Evolutionary conservation across 2,888 invertebrate species (phyloP), one percentile per base, ranked within the genome.

Genomic region (Rhagonycha lutea): DNA sequence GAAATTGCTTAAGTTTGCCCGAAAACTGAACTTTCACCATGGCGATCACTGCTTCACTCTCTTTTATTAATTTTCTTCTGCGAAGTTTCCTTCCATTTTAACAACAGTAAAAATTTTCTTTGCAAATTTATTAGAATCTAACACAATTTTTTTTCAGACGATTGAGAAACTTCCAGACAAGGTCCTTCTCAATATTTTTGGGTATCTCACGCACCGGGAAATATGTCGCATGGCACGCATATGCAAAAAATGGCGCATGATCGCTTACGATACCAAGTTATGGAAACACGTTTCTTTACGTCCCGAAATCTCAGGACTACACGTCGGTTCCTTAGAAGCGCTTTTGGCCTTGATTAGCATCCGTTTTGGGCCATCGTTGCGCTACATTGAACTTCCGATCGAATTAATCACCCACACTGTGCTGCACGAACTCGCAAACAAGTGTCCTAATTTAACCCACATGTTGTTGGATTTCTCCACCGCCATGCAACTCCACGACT

Each of bases 401-500:
- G 99, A 99, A 87, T 89, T 99, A 80, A 98, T 99, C 82, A 98
- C 98, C 0, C 97, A 98, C 84, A 97, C 96, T 0, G 97, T 99
- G 9, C 91, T 99, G 0, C 99, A 99, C 86, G 99, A 99, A 86
- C 88, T 99, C 80, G 96, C 98, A 0, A 97, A 95, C 84, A 98
- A 98, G 87, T 98, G 98, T 84, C 97, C 98, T 0, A 98, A 98
- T 87, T 89, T 98, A 72, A 97, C 98, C 0, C 96, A 97, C 86
- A 96, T 99, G 95, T 91, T 99, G 14, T 90, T 99, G 78, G 99
- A 99, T 86, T 99, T 99, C 86, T 98, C 98, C 80, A 99, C 98
- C 86, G 99, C 99, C 61, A 98, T 98, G 98, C 98, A 98, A 86
- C 91, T 99, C 76, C 99, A 99, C 88, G 99, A 99, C 87, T 99